Evolutionary conservation across 2,113 vertebrate genomes (phyloP), one percentile per base, ranked within the genome.

Genomic region (Ceyx margarethae): DNA sequence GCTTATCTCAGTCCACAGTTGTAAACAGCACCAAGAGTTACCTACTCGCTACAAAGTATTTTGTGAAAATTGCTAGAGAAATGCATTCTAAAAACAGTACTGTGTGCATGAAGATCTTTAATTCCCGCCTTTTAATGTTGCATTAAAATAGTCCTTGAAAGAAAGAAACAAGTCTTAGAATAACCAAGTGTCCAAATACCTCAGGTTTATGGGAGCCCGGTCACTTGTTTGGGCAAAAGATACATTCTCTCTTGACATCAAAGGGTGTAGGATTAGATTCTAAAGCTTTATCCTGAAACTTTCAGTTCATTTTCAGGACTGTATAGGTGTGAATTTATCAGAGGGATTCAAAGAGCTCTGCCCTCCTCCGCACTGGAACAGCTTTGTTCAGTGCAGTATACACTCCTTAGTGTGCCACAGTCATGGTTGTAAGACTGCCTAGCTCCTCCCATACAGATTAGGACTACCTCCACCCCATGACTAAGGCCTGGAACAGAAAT

Each of bases 391-490:
- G 25, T 15, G 42, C 45, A 2, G 18, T 5, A 9, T 54, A 4
- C 5, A 3, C 50, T 57, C n/a, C 5, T 13, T 13, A 6, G n/a
- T 4, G 50, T 74, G 65, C 86, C 57, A 58, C 60, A 19, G 46
- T 33, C 81, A 29, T 4, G n/a, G 58, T 8, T 89, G 62, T 64
- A 5, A 31, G 77, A 74, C 62, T 48, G 50, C 64, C 15, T 33
- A 43, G 56, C 90, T 92, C 91, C 91, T 89, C 81, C 93, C 81
- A 85, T 15, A 58, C 11, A 58, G 54, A 80, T 69, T 61, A 92
- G 46, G 50, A 58, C 71, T 42, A 62, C 37, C 91, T 66, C 67
- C 75, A 74, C 87, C 75, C 87, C 51, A 51, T 89, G 90, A 92
- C 91, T 95, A 71, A 93, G 68, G 80, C 35, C 68, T 81, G 57